phyloP scores from a whole-genome alignment of 1,140 invertebrate genomes.

The Zaprionus gabonicus region DNA sequence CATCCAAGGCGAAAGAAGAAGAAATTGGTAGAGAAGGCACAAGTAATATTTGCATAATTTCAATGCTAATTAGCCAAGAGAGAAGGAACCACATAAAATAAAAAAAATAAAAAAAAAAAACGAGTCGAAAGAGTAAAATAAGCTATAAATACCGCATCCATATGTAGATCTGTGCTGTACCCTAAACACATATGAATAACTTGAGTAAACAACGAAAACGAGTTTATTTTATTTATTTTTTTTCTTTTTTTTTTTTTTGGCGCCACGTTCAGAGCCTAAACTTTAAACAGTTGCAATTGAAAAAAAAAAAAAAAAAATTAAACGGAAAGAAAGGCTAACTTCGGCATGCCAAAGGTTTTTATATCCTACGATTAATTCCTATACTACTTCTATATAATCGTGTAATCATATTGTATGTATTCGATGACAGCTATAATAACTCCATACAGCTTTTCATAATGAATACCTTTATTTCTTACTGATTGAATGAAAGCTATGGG shows the following conservation, averaged over 20 bases:
- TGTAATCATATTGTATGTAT: too few relatives aligned
- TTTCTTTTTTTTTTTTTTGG: not conserved
- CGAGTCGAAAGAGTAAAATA: constrained; percentile 26
- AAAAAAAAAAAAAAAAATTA: not conserved
- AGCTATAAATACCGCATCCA: constrained; percentile 59
- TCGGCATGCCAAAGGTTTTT: too few relatives aligned
- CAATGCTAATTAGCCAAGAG: constrained; percentile 67
- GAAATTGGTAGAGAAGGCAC: constrained; percentile 47
- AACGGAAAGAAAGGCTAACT: too few relatives aligned
- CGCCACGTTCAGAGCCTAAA: not conserved
- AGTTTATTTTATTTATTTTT: not conserved
- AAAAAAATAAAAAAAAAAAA: constrained; percentile 13
- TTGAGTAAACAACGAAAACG: not conserved
- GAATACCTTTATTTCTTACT: too few relatives aligned
- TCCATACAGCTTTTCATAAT: too few relatives aligned
- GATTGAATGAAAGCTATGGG: too few relatives aligned
- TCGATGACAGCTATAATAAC: too few relatives aligned
- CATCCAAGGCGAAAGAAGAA: constrained; percentile 24
- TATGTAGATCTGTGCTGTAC: constrained; percentile 3
- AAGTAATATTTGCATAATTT: constrained; percentile 77
- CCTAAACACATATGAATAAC: constrained; percentile 6
- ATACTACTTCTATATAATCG: too few relatives aligned
- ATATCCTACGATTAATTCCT: too few relatives aligned
- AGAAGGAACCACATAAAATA: constrained; percentile 16
- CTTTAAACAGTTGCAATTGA: not conserved